Evolutionary conservation across 2,888 invertebrate species (phyloP), one percentile per base, ranked within the genome.

Genomic region (Portevinia maculata): DNA sequence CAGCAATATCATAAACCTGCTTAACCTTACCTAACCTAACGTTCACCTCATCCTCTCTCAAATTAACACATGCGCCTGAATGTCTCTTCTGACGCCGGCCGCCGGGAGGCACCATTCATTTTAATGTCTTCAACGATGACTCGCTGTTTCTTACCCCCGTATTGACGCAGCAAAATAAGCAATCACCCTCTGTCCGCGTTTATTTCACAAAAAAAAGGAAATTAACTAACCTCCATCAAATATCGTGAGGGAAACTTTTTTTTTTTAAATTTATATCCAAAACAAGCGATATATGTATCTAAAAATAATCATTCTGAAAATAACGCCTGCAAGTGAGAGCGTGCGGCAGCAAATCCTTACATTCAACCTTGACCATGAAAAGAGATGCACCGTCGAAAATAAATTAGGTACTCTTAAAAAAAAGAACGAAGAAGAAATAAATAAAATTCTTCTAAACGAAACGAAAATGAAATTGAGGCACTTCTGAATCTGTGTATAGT

Each of bases 361-460:
- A 44, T 41, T 39, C 62, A 71, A 78, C 83, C 83, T 78, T 83
- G 83, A 62, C 71, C 71, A 83, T 76, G 71, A 83, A 71, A 83
- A 71, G 24, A 24, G 55, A 67, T 83, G 71, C 67, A 78, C 57
- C 44, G 34, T 50, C 44, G 24, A 73, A 78, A 71, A 81, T 76
- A 76, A 81, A 76, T 52, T 74, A n/a, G n/a, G n/a, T n/a, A 24
- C 3, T 53, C 17, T 55, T 0, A 28, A 8, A 30, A 34, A 13
- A 17, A 50, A 17, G 32, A 41, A 37, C 53, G 9, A 6, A 41
- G 7, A 21, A 19, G 6, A 11, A 48, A 28, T 48, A 48, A 48
- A 44, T 44, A 17, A 53, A 65, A 37, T 24, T 34, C n/a, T 28
- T 37, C 21, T 34, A 69, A 48, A 37, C 37, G 46, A 59, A 79